Conservation (phyloP, 2,113 vertebrate species). For the Eretmochelys imbricata region DNA sequence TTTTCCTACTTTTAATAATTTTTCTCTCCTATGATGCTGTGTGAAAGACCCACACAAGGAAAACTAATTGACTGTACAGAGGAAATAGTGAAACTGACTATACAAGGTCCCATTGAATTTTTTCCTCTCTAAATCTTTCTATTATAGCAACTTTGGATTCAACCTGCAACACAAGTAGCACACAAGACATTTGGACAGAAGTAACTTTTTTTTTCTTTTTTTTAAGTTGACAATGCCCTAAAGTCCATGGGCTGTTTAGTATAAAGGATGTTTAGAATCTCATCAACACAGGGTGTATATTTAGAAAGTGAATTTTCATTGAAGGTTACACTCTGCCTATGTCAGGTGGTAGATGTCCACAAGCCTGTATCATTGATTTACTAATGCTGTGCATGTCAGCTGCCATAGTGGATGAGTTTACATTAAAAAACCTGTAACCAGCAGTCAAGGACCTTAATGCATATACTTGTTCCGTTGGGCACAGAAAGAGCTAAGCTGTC, state of each 20-base stretch:
- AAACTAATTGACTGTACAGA: background rate
- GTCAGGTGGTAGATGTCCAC: conserved; percentile 5
- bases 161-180: background rate
- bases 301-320: conserved; percentile 6
- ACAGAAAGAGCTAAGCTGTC: conserved; percentile 15
- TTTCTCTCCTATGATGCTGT: background rate
- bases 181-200: background rate
- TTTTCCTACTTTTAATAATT: background rate
- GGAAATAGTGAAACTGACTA: background rate
- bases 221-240: background rate
- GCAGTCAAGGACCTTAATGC: conserved; percentile 37
- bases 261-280: background rate
- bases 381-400: background rate
- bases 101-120: background rate
- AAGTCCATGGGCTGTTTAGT: conserved; percentile 8
- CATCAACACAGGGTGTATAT: background rate
- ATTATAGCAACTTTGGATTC: background rate
- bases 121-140: background rate
- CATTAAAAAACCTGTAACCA: conserved; percentile 11
- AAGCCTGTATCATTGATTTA: background rate
- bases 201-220: background rate
- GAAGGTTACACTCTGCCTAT: background rate
- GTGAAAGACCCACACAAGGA: background rate
- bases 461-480: conserved; percentile 16
- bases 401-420: conserved; percentile 48